These are phyloP conservation scores for Lindbergichthys nudifrons DNA, from an alignment of 2,797 vertebrate genomes.

Conservation along the genomic window DNA sequence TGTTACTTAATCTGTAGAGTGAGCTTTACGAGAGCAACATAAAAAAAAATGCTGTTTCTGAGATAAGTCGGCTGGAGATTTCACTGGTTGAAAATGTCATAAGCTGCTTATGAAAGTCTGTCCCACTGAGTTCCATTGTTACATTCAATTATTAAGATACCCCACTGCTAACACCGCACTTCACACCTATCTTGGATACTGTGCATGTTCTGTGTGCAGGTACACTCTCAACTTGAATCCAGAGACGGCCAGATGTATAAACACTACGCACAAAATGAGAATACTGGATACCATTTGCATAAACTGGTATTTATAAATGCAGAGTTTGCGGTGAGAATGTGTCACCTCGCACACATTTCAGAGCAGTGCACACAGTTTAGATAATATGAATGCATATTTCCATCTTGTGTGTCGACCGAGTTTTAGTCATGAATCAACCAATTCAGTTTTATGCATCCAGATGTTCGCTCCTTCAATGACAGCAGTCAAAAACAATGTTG, in stretches of 20 bases:
- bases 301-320: background rate
- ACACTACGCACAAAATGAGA: background rate
- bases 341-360: too few species aligned
- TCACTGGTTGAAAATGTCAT: too few species aligned
- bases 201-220: background rate
- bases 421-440: background rate
- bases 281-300: too few species aligned
- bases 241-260: background rate
- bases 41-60: background rate
- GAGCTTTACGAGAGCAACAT: background rate
- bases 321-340: background rate
- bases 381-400: too few species aligned
- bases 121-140: background rate
- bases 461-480: background rate
- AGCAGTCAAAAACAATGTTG: background rate
- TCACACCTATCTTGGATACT: background rate
- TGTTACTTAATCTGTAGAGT: background rate
- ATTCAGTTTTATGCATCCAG: background rate
- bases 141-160: constrained; percentile 1
- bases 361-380: too few species aligned
- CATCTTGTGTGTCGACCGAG: background rate
- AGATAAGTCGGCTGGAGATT: background rate
- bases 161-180: background rate
- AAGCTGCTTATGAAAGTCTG: background rate
- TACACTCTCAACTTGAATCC: background rate